Evolutionary conservation across 1,140 invertebrate species (phyloP), one percentile per base, ranked within the genome.

Genomic region (Plutomurus gul): DNA sequence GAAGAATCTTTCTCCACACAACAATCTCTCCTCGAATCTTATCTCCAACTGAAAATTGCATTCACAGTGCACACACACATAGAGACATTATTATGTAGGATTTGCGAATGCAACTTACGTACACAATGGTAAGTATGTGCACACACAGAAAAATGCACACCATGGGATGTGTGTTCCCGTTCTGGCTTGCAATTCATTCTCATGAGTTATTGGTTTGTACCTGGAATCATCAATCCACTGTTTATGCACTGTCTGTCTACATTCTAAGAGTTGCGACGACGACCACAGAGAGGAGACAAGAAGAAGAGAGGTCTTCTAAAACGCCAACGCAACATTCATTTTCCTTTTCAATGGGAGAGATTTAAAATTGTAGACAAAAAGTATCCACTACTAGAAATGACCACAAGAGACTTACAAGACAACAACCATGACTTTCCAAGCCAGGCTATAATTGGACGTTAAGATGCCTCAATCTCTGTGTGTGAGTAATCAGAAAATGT

Each of bases 401-500:
- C 27, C 27, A 65, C 30, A 18, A 65, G 13, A 65, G 36, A 65
- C 27, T n/a, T n/a, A 65, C n/a, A 33, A 65, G 25, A 36, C 5
- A 11, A 8, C 13, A n/a, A 18, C 25, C 7, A 18, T 51, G 47
- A 18, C 25, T 18, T 18, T 16, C 30, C 30, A 65, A n/a, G 25
- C 13, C 25, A 65, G 56, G 56, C 56, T 65, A 65, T 65, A 65
- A 65, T 65, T 65, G 56, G 56, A 65, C 30, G 56, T 65, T 65
- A 56, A 56, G 22, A 30, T 56, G 36, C n/a, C n/a, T 30, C 22
- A 65, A 33, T 25, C 56, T 33, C 56, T n/a, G n/a, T n/a, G n/a
- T n/a, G n/a, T n/a, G n/a, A n/a, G n/a, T n/a, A 65, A 33, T 65
- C 56, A 65, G 39, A 43, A 43, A n/a, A 43, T 13, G 39, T 43